Percentiles rank a stretch among this genome's conserved stretches.
phyloP scores from a whole-genome alignment of 2,888 invertebrate genomes.

The Priocnemis perturbator region DNA sequence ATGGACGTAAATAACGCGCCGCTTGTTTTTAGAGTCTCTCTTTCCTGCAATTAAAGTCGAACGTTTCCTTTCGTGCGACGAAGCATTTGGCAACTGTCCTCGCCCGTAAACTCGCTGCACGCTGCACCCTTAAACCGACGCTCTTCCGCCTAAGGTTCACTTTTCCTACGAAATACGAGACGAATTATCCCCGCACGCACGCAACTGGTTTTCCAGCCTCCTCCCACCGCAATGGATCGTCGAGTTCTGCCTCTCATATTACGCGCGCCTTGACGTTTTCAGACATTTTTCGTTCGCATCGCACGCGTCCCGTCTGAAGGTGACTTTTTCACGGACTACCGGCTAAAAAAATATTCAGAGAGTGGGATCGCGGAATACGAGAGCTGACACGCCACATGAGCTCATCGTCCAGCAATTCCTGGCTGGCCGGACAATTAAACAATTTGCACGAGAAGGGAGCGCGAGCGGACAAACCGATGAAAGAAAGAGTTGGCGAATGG shows the following conservation, averaged over 20 bases:
- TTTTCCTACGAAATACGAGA: too few relatives aligned
- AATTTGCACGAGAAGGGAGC: conserved; percentile 54
- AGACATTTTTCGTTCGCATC: too few relatives aligned
- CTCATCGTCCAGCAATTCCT: conserved; percentile 60
- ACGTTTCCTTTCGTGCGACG: conserved; percentile 19
- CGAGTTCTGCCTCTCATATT: too few relatives aligned
- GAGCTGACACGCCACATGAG: conserved; percentile 35
- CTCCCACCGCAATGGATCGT: too few relatives aligned
- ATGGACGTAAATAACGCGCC: conserved; percentile 21
- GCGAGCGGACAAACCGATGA: conserved; percentile 47
- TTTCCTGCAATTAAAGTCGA: conserved; percentile 37
- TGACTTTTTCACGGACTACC: too few relatives aligned
- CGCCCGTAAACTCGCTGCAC: conserved; percentile 1
- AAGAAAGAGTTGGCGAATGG: conserved; percentile 30
- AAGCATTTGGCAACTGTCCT: conserved; percentile 22
- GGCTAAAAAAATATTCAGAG: not conserved
- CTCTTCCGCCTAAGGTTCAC: not conserved
- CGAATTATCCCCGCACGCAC: too few relatives aligned
- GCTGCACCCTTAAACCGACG: not conserved
- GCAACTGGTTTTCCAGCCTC: too few relatives aligned
- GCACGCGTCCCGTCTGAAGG: too few relatives aligned
- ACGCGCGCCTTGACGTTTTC: too few relatives aligned
- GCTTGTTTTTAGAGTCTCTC: conserved; percentile 23
- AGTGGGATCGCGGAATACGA: conserved; percentile 33
- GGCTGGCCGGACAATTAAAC: conserved; percentile 61